Base-by-base conservation (phyloP, 37 sponge, comb jelly and placozoan species). In the Amphimedon queenslandica region DNA sequence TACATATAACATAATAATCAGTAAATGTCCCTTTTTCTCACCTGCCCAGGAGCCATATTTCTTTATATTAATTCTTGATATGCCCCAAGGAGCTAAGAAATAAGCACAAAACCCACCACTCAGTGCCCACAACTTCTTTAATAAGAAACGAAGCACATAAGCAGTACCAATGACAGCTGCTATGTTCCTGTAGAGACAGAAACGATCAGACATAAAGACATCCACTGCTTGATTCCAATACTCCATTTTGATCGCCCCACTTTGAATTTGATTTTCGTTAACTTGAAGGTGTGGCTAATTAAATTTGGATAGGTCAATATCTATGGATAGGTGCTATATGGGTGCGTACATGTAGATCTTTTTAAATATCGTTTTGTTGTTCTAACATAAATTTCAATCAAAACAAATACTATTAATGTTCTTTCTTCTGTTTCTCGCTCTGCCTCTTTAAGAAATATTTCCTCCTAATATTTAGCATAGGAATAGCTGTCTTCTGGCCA, bases 161-260 rank as follows among this genome's bases (percentile, higher is more conserved):
- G 66, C 55, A 47, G 58, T 24, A 28, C 82, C 82, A n/a, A 81
- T 37, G 11, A 73, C 69, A 64, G 74, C 67, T 25, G 74, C 82
- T 2, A 81, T 25, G 57, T 72, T 73, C 56, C 74, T 56, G 63
- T 35, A 35, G 37, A 27, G 6, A 55, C 6, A 38, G 71, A 18
- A 70, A 13, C 27, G 23, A 13, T 60, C 61, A 6, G 61, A 60
- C 23, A 60, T n/a, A 25, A 60, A n/a, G 27, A 60, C 27, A n/a
- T 60, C 61, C 23, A 60, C 61, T 60, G 27, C 61, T 11, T n/a
- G 27, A n/a, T 5, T 60, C 28, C 8, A 11, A 6, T 25, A 6
- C 21, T 60, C 27, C 61, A 60, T 60, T 60, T 25, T 60, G 51
- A 47, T 18, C 51, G 13, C 51, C 8, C 13, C 51, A 47, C 51